Percentiles rank a stretch among this genome's conserved stretches.
Conservation (phyloP, 2,888 invertebrate genomes). For the Eurytoma californica region DNA sequence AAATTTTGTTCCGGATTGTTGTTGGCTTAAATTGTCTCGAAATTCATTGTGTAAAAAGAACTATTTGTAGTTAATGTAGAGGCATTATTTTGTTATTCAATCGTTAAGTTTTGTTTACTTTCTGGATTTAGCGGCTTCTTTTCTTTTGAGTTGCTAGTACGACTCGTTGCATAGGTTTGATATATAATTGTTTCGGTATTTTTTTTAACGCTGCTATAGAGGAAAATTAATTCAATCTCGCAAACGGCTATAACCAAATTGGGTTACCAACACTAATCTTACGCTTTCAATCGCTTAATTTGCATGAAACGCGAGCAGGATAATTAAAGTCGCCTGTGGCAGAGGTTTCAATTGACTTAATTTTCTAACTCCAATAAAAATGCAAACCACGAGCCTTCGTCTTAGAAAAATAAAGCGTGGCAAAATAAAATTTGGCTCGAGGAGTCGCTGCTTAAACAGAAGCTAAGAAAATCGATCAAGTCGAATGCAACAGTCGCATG, state of each 20-base stretch:
- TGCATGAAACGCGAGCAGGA: constrained; percentile 49
- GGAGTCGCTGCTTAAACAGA: not conserved
- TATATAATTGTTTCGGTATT: constrained; percentile 9
- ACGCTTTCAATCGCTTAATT: constrained; percentile 54
- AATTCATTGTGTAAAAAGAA: no score
- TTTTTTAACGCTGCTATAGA: constrained; percentile 27
- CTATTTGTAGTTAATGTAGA: no score
- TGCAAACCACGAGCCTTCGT: constrained; percentile 36
- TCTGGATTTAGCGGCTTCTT: not conserved
- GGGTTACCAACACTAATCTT: constrained; percentile 52
- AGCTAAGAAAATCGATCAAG: no score
- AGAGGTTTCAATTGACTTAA: constrained; percentile 53
- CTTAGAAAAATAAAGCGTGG: constrained; percentile 34
- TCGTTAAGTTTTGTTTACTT: not conserved
- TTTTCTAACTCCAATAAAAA: constrained; percentile 55
- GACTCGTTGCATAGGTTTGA: not conserved
- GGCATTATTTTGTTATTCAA: no score
- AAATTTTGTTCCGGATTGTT: no score
- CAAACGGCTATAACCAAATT: constrained; percentile 33
- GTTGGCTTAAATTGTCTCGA: not conserved
- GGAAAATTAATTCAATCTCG: constrained; percentile 38
- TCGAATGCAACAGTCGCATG: no score
- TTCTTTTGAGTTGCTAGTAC: not conserved
- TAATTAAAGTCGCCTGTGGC: constrained; percentile 50
- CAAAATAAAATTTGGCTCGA: constrained; percentile 4